Conservation (phyloP, 2,797 vertebrate genomes). For the Caiman crocodilus region DNA sequence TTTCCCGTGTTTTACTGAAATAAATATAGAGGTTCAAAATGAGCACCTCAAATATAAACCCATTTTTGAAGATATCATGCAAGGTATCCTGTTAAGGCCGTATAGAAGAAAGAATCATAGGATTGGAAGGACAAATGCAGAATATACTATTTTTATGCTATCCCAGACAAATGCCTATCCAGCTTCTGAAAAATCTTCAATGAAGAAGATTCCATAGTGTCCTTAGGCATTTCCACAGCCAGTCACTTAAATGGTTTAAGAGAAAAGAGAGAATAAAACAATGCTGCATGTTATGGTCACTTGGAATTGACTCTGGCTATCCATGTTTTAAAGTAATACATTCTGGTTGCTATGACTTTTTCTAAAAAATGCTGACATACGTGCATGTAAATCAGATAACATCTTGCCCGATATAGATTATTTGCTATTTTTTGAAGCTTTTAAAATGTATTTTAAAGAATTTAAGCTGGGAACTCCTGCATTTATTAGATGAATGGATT, state of each 20-base stretch:
- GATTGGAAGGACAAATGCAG: not conserved
- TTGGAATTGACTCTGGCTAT: not conserved
- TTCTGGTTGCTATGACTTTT: conserved; percentile 12
- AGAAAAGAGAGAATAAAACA: not conserved
- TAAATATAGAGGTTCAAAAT: not conserved
- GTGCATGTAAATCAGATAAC: not conserved
- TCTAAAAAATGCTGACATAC: conserved; percentile 11
- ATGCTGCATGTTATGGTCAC: not conserved
- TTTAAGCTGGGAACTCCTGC: conserved; percentile 55
- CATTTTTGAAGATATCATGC: not conserved
- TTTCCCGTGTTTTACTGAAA: not conserved
- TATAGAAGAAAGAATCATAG: not conserved
- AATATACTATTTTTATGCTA: not conserved
- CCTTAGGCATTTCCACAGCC: no score
- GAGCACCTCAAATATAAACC: not conserved
- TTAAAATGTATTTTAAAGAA: conserved; percentile 43
- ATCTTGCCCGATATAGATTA: conserved; percentile 44
- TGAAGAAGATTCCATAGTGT: no score
- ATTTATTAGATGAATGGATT: conserved; percentile 60
- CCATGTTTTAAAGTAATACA: not conserved
- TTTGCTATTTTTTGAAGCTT: conserved; percentile 65
- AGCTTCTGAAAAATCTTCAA: not conserved
- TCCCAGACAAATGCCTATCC: not conserved
- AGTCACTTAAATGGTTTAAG: not conserved
- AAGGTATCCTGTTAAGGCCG: not conserved